phyloP scores from a whole-genome alignment of 2,888 invertebrate genomes.

The Selenia dentaria region DNA sequence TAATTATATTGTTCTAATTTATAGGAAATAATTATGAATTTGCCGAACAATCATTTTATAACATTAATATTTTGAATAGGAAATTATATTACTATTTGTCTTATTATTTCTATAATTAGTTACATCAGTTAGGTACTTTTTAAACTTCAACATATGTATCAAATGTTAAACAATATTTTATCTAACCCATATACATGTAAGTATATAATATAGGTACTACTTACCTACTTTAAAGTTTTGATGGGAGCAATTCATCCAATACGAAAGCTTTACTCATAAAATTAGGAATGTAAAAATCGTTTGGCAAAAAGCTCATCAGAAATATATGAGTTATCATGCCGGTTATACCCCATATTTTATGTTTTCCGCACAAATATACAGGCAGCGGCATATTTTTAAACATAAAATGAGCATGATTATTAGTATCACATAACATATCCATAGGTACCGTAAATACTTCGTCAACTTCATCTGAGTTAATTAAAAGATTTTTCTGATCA shows the following conservation, averaged over 20 bases:
- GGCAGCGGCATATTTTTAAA: constrained; percentile 80
- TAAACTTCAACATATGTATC: no score
- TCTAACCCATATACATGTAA: no score
- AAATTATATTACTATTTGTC: no score
- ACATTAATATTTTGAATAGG: no score
- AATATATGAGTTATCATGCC: constrained; percentile 90
- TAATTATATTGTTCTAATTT: no score
- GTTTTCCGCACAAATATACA: constrained; percentile 80
- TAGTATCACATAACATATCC: constrained; percentile 85
- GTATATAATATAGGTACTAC: no score
- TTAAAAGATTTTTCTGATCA: constrained; percentile 73
- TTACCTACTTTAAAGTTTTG: constrained; percentile 63
- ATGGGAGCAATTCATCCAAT: constrained; percentile 58
- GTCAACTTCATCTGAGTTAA: constrained; percentile 90
- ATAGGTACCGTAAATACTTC: constrained; percentile 90
- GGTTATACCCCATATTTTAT: constrained; percentile 91
- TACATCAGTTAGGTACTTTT: no score
- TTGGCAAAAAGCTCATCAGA: constrained; percentile 60
- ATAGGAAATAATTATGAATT: no score
- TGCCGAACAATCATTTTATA: no score
- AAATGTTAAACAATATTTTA: no score
- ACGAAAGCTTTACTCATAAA: constrained; percentile 54
- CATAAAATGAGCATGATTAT: constrained; percentile 86
- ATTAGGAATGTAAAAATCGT: constrained; percentile 52
- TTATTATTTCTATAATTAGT: no score